Evolutionary conservation across 1,140 invertebrate species (phyloP).

Genomic region (Rhagoletis zephyria): DNA sequence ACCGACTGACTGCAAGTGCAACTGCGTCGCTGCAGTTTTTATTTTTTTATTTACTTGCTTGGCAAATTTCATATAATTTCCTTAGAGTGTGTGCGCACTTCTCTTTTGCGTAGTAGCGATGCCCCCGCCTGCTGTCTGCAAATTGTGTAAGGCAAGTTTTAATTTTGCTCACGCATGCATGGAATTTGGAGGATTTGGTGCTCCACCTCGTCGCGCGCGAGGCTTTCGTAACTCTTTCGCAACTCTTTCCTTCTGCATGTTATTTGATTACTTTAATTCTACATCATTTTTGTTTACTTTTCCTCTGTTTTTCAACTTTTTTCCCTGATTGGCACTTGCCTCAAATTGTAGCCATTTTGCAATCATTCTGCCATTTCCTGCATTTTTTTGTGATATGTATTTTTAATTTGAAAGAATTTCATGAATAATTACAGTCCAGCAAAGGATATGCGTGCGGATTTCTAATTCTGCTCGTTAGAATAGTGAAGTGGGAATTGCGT

Average conservation of each 20-base stretch:
- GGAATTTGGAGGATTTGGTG: slow-evolving; percentile 40
- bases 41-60: slow-evolving; percentile 39
- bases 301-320: not conserved
- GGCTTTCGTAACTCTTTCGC: not conserved
- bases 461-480: not conserved
- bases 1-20: not conserved
- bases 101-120: not conserved
- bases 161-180: slow-evolving; percentile 50
- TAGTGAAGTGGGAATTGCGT: not conserved
- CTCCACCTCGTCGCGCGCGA: not conserved
- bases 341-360: slow-evolving; percentile 27
- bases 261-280: slow-evolving; percentile 40
- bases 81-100: not conserved
- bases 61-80: slow-evolving; percentile 41
- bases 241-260: not conserved
- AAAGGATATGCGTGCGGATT: slow-evolving; percentile 18
- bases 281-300: slow-evolving; percentile 28
- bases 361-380: slow-evolving; percentile 27
- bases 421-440: not conserved
- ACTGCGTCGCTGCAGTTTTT: slow-evolving; percentile 17
- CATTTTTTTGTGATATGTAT: not conserved
- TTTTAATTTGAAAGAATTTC: slow-evolving; percentile 21
- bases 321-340: not conserved
- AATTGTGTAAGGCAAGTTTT: slow-evolving; percentile 24
- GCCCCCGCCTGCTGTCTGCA: not conserved